A percentile compares a stretch with the other conserved stretches of the same genome.
These are phyloP conservation scores for Syrmaticus mikado DNA, from an alignment of 2,113 vertebrate species.

Conservation along the genomic window DNA sequence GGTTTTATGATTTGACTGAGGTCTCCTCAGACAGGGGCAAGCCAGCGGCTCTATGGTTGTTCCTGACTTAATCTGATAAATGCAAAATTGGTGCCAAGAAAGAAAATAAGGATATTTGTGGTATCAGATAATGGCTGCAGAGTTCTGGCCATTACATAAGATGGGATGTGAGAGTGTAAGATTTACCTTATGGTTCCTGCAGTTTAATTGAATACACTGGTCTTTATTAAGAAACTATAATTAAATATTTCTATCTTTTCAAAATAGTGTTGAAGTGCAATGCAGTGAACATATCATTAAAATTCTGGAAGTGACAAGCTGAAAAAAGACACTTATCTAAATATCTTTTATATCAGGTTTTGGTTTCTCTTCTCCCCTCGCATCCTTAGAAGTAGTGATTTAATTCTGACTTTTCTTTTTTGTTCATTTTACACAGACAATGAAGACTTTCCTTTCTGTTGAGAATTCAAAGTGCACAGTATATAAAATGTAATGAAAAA, in stretches of 20 bases:
- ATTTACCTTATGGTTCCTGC: background rate
- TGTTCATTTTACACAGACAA: background rate
- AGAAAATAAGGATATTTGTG: background rate
- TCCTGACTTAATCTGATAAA: background rate
- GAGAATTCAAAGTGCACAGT: background rate
- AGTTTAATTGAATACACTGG: background rate
- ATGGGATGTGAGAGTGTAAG: background rate
- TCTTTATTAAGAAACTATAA: background rate
- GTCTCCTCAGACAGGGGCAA: background rate
- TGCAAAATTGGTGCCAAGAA: background rate
- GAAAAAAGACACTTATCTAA: conserved; percentile 58
- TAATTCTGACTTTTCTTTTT: conserved; percentile 58
- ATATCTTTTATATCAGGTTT: conserved; percentile 59
- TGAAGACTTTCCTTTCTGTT: conserved; percentile 10
- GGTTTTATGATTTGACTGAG: background rate
- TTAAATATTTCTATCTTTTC: background rate
- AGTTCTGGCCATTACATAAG: background rate
- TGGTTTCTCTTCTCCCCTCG: conserved; percentile 13
- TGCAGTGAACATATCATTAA: background rate
- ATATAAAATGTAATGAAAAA: background rate
- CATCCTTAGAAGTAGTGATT: conserved; percentile 21
- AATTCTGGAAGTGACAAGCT: conserved; percentile 36
- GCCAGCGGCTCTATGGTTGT: background rate
- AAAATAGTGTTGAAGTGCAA: background rate
- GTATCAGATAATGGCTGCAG: background rate